Base-by-base conservation (phyloP, 1,140 invertebrate species). In the Acromyrmex charruanus region DNA sequence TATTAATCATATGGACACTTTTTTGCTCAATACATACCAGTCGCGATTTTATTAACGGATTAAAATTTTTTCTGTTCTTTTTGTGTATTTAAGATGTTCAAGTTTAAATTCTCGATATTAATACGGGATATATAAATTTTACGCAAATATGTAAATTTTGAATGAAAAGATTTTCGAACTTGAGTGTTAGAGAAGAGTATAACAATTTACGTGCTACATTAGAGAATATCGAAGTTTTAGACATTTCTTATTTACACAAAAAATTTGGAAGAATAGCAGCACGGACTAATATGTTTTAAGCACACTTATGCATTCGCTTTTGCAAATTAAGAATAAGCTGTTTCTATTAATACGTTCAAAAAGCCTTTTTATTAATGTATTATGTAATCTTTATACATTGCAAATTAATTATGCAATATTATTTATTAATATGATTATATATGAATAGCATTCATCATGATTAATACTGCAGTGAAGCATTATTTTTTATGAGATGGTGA, bases 11-110 rank as follows among this genome's bases (percentile, higher is more conserved):
- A 77, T 55, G 39, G 63, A 65, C 3, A 31, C 39, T n/a, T 59
- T 21, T 35, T 75, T 75, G 31, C 28, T 75, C 35, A 75, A 75
- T 25, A 77, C 39, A 77, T 77, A 77, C 3, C 18, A 39, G 39
- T 49, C 10, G 35, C 3, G 25, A 63, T 3, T 77, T 63, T 77
- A 44, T 77, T 63, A 28, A 44, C 1, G 25, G 3, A 68, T 68
- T 2, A 1, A 2, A 35, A 68, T 14, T 68, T 44, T 68, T 44
- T 14, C n/a, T 14, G 4, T 21, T 68, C 39, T 55, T 74, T 58
- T 53, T 10, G 28, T 44, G 39, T 44, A 44, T 44, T 12, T 12
- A 7, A n/a, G 12, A 44, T 3, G 18, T 35, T 25, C 0, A 74
- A 75, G 12, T 61, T 28, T 44, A 28, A 77, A 16, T 6, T 80